Conservation (phyloP, 53 echinoderm and acorn worm species). For the Holothuria scabra region DNA sequence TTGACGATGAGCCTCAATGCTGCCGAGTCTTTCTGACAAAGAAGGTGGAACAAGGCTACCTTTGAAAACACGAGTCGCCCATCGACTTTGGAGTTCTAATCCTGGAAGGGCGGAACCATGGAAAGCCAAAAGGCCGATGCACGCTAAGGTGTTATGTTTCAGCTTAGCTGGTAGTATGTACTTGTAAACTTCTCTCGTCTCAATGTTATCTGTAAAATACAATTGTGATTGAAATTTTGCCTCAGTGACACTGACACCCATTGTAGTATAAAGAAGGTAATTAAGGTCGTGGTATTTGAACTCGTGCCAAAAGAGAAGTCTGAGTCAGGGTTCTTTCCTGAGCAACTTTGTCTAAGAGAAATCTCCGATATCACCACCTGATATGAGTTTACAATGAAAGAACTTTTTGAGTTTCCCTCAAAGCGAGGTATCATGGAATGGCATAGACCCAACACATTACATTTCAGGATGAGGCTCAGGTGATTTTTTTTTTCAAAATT, state of each 20-base stretch:
- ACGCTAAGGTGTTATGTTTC: slow-evolving; percentile 69
- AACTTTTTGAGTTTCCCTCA: too few species aligned
- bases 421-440: too few species aligned
- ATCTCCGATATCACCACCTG: too few species aligned
- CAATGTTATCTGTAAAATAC: slow-evolving; percentile 13
- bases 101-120: slow-evolving; percentile 63
- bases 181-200: slow-evolving; percentile 68
- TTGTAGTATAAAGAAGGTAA: too few species aligned
- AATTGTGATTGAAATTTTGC: too few species aligned
- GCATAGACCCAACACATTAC: too few species aligned
- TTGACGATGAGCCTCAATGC: slow-evolving; percentile 62
- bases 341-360: slow-evolving; percentile 4
- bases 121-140: slow-evolving; percentile 59
- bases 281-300: too few species aligned
- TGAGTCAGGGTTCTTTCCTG: slow-evolving; percentile 61
- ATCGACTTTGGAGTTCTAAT: slow-evolving; percentile 80
- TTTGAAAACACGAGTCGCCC: slow-evolving; percentile 73
- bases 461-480: too few species aligned
- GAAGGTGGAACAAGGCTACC: slow-evolving; percentile 48
- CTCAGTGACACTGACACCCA: too few species aligned
- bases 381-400: too few species aligned
- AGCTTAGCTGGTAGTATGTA: slow-evolving; percentile 72
- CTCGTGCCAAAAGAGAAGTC: slow-evolving; percentile 53
- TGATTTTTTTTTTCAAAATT: too few species aligned
- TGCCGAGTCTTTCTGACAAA: slow-evolving; percentile 26